A percentile compares a stretch with the other conserved stretches of the same genome.
Evolutionary conservation across 1,140 invertebrate genomes (phyloP).

Genomic region (Bombus picipes): DNA sequence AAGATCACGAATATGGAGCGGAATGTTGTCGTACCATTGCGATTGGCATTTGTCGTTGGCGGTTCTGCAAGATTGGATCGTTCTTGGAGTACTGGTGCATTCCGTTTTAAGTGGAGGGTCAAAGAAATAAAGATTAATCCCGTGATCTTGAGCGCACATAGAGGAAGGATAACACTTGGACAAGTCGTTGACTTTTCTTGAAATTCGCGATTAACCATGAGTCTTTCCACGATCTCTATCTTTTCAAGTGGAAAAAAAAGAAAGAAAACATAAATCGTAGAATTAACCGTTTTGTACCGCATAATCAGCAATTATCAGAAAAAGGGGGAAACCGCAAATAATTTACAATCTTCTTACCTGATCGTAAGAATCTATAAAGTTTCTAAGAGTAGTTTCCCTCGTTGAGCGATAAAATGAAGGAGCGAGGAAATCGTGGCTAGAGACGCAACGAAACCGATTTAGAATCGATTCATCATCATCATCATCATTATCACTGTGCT

Average conservation of each 20-base stretch:
- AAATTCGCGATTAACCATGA: slow-evolving; percentile 13
- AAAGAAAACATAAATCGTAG: neutral
- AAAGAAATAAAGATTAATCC: slow-evolving; percentile 48
- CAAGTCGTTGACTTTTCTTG: slow-evolving; percentile 46
- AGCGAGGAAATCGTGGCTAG: slow-evolving; percentile 15
- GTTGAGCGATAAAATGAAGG: neutral
- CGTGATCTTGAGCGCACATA: slow-evolving; percentile 18
- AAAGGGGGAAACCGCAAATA: neutral
- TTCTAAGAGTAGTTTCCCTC: slow-evolving; percentile 1
- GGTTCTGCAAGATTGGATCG: slow-evolving; percentile 22
- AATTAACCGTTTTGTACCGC: neutral
- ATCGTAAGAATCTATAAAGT: neutral
- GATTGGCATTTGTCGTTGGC: slow-evolving; percentile 27
- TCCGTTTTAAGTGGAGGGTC: slow-evolving; percentile 23
- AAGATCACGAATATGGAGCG: slow-evolving; percentile 38
- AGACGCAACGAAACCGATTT: slow-evolving; percentile 22
- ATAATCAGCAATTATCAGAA: neutral
- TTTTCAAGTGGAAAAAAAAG: neutral
- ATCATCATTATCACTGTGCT: slow-evolving; percentile 21
- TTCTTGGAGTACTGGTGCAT: slow-evolving; percentile 23
- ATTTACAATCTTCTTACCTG: neutral
- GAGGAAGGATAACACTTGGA: slow-evolving; percentile 1
- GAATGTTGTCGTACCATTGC: slow-evolving; percentile 35
- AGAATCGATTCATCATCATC: slow-evolving; percentile 39
- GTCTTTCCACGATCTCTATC: neutral